Base-by-base conservation (phyloP, 2,113 vertebrate genomes). In the Miniopterus natalensis region DNA sequence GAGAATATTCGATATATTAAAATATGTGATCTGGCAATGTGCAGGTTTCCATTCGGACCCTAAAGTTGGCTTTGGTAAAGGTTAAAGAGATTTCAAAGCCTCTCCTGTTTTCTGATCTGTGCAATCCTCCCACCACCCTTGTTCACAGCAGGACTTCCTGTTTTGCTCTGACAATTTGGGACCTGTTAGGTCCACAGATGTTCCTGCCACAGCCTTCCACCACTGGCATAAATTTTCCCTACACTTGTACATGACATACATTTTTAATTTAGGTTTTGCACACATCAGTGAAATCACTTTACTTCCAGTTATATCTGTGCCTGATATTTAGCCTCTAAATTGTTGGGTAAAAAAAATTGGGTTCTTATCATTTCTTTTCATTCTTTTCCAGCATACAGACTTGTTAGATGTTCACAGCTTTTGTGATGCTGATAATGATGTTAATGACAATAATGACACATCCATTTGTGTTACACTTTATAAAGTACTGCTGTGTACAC, bases 271-370 rank as follows among this genome's bases (percentile, higher is more conserved):
- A 23, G 6, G 11, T 29, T 68, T 89, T 93, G 15, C 15, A 68
- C 8, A 11, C 40, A 49, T 65, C 40, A 57, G 12, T 84, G 29
- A 49, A 71, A 47, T 65, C 25, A n/a, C 66, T 87, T 95, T 92
- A 59, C 47, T 90, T 90, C 61, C 8, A 47, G 1, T 92, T 71
- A 31, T 84, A 53, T 66, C 65, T 23, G 1, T 77, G 31, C 15
- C 66, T 88, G 53, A 63, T 81, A 51, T 51, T 68, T 71, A 90
- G 73, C n/a, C 88, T 78, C 77, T 51, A 68, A 94, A 55, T 51
- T 84, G 8, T 42, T 92, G 42, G 12, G 4, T 70, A 53, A 86
- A 93, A 86, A 92, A 20, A 65, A 75, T 79, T 40, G 17, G 11
- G 21, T 77, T 83, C 8, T 57, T 27, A 8, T 36, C 45, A 80